Evolutionary conservation across 2,888 invertebrate genomes (phyloP).

Genomic region (Lasius platythorax): DNA sequence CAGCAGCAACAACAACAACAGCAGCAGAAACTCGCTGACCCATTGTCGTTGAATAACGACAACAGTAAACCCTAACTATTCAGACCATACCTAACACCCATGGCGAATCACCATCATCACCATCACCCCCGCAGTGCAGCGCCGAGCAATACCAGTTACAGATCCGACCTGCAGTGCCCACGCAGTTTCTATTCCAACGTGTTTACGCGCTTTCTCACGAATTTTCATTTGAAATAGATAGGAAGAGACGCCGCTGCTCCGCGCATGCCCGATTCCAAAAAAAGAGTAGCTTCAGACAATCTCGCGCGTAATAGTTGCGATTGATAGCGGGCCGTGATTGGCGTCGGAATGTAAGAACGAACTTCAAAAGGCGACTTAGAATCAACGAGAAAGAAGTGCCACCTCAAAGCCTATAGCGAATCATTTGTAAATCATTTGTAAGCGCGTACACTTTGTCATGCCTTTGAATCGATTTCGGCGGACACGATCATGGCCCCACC

Average conservation of each 20-base stretch:
- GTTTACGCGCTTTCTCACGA: constrained; percentile 84
- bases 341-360: constrained; percentile 29
- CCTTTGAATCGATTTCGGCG: constrained; percentile 48
- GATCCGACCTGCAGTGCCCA: constrained; percentile 78
- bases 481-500: constrained; percentile 52
- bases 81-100: constrained; percentile 84
- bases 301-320: constrained; percentile 59
- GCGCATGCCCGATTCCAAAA: constrained; percentile 47
- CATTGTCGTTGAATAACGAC: constrained; percentile 84
- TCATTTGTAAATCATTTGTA: not conserved
- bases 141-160: constrained; percentile 67
- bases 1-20: constrained; percentile 67
- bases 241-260: constrained; percentile 39
- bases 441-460: constrained; percentile 45
- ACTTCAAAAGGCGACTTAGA: constrained; percentile 19
- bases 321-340: constrained; percentile 44
- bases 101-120: constrained; percentile 66
- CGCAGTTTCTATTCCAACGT: constrained; percentile 83
- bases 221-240: constrained; percentile 83
- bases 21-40: constrained; percentile 79
- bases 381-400: constrained; percentile 22
- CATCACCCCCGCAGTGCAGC: constrained; percentile 69
- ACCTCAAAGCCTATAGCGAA: not conserved
- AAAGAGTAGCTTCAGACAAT: constrained; percentile 72
- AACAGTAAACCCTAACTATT: constrained; percentile 85